Conservation (phyloP, 2,797 vertebrate genomes). For the Poeciliopsis gracilis region DNA sequence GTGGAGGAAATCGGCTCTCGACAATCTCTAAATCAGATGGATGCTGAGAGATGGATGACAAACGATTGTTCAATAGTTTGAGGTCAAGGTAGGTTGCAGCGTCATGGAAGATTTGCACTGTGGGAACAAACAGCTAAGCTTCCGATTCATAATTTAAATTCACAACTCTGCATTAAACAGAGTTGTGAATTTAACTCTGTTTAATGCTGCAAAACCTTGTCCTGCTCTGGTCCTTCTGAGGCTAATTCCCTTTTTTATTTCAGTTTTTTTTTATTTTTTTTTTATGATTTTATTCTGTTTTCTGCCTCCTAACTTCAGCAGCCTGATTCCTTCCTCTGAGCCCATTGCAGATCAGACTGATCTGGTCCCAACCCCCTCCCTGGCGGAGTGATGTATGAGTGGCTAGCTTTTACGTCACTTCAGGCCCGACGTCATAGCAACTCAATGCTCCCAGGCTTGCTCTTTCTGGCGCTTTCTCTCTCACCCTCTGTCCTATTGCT, state of each 20-base stretch:
- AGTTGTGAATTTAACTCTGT: background rate
- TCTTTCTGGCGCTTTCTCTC: conserved; percentile 54
- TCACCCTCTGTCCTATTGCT: conserved; percentile 31
- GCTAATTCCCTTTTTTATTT: background rate
- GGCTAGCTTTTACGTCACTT: conserved; percentile 75
- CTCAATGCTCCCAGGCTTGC: conserved; percentile 60
- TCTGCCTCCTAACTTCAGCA: conserved; percentile 29
- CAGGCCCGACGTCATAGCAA: conserved; percentile 66
- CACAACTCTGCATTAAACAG: too few species aligned
- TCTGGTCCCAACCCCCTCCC: conserved; percentile 40
- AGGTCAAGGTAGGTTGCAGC: conserved; percentile 44
- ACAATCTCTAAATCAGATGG: conserved; percentile 52
- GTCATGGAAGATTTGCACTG: conserved; percentile 51
- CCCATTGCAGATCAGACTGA: conserved; percentile 44
- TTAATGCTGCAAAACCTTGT: conserved; percentile 1
- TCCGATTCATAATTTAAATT: background rate
- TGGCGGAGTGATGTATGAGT: conserved; percentile 70
- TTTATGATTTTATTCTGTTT: conserved; percentile 20
- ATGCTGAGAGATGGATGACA: conserved; percentile 34
- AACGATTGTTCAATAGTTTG: conserved; percentile 13
- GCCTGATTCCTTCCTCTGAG: conserved; percentile 33
- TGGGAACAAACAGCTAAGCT: conserved; percentile 22
- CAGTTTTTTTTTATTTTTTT: conserved; percentile 23
- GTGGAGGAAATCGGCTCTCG: conserved; percentile 29
- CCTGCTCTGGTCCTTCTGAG: background rate